Percentiles rank a stretch among this genome's conserved stretches.
These are phyloP conservation scores for Aphelocoma coerulescens DNA, from an alignment of 2,113 vertebrate genomes.

Conservation along the genomic window DNA sequence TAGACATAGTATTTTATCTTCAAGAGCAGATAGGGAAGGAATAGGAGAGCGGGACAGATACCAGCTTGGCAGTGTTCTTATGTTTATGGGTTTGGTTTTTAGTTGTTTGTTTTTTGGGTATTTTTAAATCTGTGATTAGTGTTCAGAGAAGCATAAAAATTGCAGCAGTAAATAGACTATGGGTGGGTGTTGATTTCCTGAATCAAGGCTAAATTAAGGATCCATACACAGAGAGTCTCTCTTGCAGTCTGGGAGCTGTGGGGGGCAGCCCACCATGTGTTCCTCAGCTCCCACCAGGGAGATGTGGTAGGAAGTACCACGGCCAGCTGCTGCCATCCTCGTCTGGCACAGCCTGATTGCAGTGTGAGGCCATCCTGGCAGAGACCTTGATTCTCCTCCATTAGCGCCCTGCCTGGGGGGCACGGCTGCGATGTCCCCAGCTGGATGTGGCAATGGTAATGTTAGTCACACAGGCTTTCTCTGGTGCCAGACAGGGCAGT, in stretches of 20 bases:
- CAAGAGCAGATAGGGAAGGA: neutral
- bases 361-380: neutral
- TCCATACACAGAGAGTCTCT: neutral
- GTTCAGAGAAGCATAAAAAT: neutral
- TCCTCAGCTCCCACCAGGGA: fast-evolving
- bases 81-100: neutral
- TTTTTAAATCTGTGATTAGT: neutral
- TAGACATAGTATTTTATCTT: neutral
- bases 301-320: fast-evolving
- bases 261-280: neutral
- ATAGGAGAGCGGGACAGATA: neutral
- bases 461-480: neutral
- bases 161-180: neutral
- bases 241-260: neutral
- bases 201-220: neutral
- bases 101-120: neutral
- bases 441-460: neutral
- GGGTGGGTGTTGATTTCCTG: neutral
- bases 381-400: neutral
- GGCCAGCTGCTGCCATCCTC: neutral
- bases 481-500: neutral
- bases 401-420: neutral
- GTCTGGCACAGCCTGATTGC: neutral
- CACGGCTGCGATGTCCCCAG: neutral
- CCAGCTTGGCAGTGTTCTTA: neutral